Base-by-base conservation (phyloP, 2,113 vertebrate species). In the Chlamydotis undulata region DNA sequence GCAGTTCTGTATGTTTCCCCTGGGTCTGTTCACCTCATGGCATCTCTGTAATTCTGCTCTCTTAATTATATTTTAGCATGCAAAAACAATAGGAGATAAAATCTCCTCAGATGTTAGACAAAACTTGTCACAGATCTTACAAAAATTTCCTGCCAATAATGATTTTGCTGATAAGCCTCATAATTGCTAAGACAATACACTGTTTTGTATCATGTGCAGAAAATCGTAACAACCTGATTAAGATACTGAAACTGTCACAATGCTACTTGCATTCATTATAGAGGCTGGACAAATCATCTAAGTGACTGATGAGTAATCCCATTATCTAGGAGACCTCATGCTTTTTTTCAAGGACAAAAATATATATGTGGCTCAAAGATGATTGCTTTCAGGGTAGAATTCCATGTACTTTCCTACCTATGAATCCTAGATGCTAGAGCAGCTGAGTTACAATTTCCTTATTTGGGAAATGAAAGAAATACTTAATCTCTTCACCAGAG, bases 191-290 rank as follows among this genome's bases (percentile, higher is more conserved):
- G 22, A 84, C 43, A 91, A 41, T 23, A 80, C 0, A 0, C 39
- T 84, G 35, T 41, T 96, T 87, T 12, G 3, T 63, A 89, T 50
- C 4, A 56, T 81, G 4, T n/a, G 22, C 33, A 87, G 73, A 94
- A 90, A 96, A 97, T 93, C 26, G 17, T 60, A 90, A 74, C 31
- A 87, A 50, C 52, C 33, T 89, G 65, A 94, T 94, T 89, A 85
- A 93, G 64, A 81, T 26, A 77, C 41, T 55, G 56, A 67, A 43
- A 90, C 28, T 55, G 10, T 56, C 78, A 77, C 24, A 80, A 4
- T 70, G 52, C 12, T 94, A 10, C 26, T 84, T 71, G 25, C 2
- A 10, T 50, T 83, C 31, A 23, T 81, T 57, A 41, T 28, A 47
- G 26, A 69, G 28, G 31, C n/a, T 87, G 47, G 53, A 79, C 55